phyloP scores from a whole-genome alignment of 2,888 invertebrate species.

The Bugula neritina region DNA sequence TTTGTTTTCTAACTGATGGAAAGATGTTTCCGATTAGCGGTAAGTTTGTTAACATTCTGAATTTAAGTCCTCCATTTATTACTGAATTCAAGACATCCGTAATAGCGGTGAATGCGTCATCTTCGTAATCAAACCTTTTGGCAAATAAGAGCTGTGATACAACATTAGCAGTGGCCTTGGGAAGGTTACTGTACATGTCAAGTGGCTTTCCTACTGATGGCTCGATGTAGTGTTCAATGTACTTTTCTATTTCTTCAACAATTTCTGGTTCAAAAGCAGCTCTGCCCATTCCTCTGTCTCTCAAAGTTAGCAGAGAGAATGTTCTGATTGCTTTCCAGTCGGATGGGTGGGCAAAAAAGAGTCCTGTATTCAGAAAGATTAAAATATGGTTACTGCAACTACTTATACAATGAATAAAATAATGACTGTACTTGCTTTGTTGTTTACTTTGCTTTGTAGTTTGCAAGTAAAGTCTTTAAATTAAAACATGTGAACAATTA shows the following conservation, averaged over 20 bases:
- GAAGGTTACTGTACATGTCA: not conserved
- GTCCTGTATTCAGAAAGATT: not conserved
- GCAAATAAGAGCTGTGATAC: not conserved
- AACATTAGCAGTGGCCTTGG: not conserved
- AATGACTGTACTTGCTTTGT: not conserved
- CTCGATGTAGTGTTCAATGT: not conserved
- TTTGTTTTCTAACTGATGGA: not conserved
- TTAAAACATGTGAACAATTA: too few species aligned
- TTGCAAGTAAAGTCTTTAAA: too few species aligned
- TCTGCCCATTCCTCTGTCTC: not conserved
- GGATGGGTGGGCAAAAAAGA: not conserved
- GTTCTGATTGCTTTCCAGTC: not conserved
- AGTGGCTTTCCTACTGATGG: not conserved
- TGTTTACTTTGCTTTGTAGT: too few species aligned
- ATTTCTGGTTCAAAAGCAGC: not conserved
- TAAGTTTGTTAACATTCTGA: too few species aligned
- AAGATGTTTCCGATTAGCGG: not conserved
- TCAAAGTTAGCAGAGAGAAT: not conserved
- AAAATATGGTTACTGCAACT: too few species aligned
- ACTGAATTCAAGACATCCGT: not conserved
- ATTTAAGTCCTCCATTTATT: too few species aligned
- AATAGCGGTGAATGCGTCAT: not conserved
- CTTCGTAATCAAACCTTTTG: not conserved
- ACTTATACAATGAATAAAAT: too few species aligned
- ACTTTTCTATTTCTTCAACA: not conserved